Evolutionary conservation across 2,888 invertebrate genomes (phyloP), one percentile per base, ranked within the genome.

Genomic region (Tenthredo notha): DNA sequence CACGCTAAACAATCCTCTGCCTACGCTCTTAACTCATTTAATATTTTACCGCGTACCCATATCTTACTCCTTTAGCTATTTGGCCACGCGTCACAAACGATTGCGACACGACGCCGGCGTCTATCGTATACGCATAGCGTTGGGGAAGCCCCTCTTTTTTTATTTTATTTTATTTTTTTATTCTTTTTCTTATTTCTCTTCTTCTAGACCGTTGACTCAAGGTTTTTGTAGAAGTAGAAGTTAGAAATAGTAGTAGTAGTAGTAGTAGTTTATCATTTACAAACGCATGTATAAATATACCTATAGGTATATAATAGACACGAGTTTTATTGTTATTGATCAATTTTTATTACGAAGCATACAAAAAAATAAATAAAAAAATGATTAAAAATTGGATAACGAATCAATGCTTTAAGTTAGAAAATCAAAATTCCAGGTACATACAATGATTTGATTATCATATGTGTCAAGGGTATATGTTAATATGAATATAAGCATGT

Each of bases 171-270:
- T n/a, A n/a, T n/a, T 77, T 77, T 50, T 70, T n/a, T 18, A 1
- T 18, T 70, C 6, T 5, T 5, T 9, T 37, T 70, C 7, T 70
- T n/a, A 0, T n/a, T 37, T 37, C 37, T 37, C n/a, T 37, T 70
- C 29, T 70, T 74, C 74, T 25, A 15, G 25, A 74, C 74, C 74
- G 74, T 74, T 74, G 74, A 25, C 47, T 74, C 74, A 74, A 74
- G 47, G 74, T 40, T 74, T n/a, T 54, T n/a, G n/a, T 54, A 54
- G 18, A 54, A 18, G n/a, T 54, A 54, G 54, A 6, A 54, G n/a
- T n/a, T 12, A 54, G 54, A n/a, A 54, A 6, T 54, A 54, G 54
- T n/a, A 54, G 47, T 47, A 50, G n/a, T n/a, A n/a, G n/a, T 50
- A 50, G 47, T 43, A 21, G 74, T 43, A 74, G 37, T 43, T 21